phyloP scores from a whole-genome alignment of 30 jellyfish, hydroid and myxozoan species.

The Mastigias papua region DNA sequence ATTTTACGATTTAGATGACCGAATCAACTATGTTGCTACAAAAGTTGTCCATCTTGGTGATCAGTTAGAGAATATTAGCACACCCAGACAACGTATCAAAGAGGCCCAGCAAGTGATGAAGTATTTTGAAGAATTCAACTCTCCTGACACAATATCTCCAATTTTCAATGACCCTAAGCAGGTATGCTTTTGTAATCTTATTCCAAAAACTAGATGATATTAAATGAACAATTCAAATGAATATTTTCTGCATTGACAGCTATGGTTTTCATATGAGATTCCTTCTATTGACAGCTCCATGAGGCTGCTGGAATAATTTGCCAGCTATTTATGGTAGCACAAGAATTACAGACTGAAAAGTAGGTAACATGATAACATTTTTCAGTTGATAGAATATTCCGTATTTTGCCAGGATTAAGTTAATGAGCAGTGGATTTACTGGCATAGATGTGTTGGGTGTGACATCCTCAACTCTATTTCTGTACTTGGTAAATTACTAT shows the following conservation, averaged over 20 bases:
- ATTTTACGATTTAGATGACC: slow-evolving; percentile 93
- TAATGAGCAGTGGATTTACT: background rate
- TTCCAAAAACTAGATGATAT: no score
- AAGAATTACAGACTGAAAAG: slow-evolving; percentile 91
- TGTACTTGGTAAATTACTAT: background rate
- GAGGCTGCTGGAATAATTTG: slow-evolving; percentile 95
- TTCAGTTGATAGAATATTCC: no score
- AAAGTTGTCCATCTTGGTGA: slow-evolving; percentile 98
- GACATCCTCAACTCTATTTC: background rate
- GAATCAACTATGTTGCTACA: slow-evolving; percentile 97
- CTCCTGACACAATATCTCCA: slow-evolving; percentile 86
- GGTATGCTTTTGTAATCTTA: no score
- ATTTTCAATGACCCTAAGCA: slow-evolving; percentile 81
- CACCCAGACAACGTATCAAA: slow-evolving; percentile 95
- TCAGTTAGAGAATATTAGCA: slow-evolving; percentile 94
- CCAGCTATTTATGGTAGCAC: slow-evolving; percentile 93
- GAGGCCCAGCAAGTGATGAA: slow-evolving; percentile 97
- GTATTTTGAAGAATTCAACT: slow-evolving; percentile 93
- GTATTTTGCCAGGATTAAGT: no score
- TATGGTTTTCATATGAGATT: no score
- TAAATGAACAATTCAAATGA: background rate
- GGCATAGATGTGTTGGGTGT: no score
- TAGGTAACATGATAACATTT: slow-evolving; percentile 8
- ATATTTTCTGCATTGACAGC: background rate
- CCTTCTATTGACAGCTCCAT: slow-evolving; percentile 51